Conservation (phyloP, 2,113 vertebrate genomes). For the Vombatus ursinus region DNA sequence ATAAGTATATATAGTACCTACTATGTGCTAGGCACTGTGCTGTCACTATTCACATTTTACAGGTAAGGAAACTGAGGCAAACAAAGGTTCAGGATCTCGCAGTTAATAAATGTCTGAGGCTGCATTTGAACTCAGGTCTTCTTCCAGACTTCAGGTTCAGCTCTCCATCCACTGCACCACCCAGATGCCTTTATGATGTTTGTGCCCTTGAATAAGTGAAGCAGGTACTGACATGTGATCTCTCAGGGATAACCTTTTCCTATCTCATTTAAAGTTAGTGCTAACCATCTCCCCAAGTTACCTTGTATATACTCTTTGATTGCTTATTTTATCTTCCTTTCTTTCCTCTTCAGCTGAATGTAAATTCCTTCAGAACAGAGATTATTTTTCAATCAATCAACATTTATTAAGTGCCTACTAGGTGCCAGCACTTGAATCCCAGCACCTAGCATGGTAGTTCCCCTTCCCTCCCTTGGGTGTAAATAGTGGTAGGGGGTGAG, state of each 20-base stretch:
- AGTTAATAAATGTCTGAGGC: not conserved
- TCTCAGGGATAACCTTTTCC: not conserved
- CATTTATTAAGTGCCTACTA: not conserved
- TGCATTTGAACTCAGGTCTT: not conserved
- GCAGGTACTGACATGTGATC: not conserved
- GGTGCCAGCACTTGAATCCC: not conserved
- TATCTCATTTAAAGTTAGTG: not conserved
- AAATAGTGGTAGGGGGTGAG: not conserved
- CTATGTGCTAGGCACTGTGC: not conserved
- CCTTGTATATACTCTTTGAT: not conserved
- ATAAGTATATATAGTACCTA: not conserved
- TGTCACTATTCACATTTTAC: not conserved
- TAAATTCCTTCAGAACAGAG: not conserved
- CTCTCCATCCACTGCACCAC: not conserved
- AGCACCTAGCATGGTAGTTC: not conserved
- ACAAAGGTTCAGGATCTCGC: not conserved
- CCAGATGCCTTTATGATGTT: not conserved
- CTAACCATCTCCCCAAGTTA: not conserved
- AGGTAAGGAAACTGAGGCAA: not conserved
- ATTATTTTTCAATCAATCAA: not conserved
- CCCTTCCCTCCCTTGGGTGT: not conserved
- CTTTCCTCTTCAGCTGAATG: not conserved
- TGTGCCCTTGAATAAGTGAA: not conserved
- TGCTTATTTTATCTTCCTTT: not conserved
- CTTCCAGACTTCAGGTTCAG: not conserved